These are phyloP conservation scores for Eupithecia exiguata DNA, from an alignment of 2,888 invertebrate species.

Conservation along the genomic window DNA sequence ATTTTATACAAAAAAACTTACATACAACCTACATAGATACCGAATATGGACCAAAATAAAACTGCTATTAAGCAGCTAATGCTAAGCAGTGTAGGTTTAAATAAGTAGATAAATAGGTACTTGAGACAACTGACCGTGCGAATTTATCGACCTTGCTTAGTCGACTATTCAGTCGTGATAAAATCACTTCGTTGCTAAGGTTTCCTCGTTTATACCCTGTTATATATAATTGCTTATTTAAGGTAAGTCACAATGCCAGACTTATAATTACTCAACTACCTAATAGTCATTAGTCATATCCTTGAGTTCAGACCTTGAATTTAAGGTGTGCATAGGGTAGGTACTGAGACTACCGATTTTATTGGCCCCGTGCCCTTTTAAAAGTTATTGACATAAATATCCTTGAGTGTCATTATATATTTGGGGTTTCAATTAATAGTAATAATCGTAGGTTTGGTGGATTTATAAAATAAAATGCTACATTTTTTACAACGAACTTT, in stretches of 20 bases:
- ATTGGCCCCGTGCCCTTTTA: background rate
- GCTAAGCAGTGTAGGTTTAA: background rate
- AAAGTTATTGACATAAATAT: background rate
- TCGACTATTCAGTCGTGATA: slow-evolving; percentile 47
- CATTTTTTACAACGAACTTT: background rate
- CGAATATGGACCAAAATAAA: background rate
- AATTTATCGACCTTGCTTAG: slow-evolving; percentile 71
- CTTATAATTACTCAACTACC: slow-evolving; percentile 5
- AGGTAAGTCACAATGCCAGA: slow-evolving; percentile 40
- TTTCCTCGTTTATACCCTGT: slow-evolving; percentile 49
- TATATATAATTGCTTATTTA: slow-evolving; percentile 47
- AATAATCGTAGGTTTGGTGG: too few relatives aligned
- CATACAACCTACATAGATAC: background rate
- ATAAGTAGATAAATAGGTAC: background rate
- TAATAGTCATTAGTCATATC: background rate
- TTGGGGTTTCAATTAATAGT: background rate
- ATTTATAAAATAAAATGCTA: background rate
- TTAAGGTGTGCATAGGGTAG: background rate
- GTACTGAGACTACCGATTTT: background rate
- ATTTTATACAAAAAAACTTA: background rate
- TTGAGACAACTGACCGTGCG: slow-evolving; percentile 59
- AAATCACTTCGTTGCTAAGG: slow-evolving; percentile 51
- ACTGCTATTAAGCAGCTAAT: background rate
- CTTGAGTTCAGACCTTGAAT: background rate
- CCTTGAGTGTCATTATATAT: background rate